Evolutionary conservation across 2,888 invertebrate species (phyloP).

Genomic region (Dryobotodes eremita): DNA sequence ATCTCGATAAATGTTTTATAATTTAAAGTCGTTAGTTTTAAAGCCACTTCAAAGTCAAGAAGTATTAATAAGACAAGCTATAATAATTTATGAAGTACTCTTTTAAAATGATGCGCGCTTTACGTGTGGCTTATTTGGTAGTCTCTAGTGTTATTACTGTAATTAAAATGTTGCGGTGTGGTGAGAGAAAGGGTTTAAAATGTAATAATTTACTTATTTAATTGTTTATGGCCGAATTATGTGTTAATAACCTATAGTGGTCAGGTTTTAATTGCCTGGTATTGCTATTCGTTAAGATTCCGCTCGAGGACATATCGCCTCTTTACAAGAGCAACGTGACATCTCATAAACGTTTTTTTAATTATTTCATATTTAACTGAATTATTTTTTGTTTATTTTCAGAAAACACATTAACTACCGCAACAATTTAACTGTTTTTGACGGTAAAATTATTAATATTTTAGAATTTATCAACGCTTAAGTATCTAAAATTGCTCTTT

Average conservation of each 20-base stretch:
- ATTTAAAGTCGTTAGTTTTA: constrained; percentile 37
- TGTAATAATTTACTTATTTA: neutral
- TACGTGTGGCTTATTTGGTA: constrained; percentile 16
- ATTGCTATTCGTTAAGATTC: constrained; percentile 1
- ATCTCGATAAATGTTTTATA: constrained; percentile 38
- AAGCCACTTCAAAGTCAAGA: neutral
- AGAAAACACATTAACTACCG: too few relatives aligned
- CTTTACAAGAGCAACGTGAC: too few relatives aligned
- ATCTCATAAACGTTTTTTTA: too few relatives aligned
- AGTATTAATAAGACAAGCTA: constrained; percentile 45
- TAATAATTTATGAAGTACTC: neutral
- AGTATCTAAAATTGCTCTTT: too few relatives aligned
- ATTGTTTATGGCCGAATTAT: neutral
- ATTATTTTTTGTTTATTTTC: too few relatives aligned
- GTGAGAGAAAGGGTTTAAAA: constrained; percentile 2
- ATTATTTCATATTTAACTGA: too few relatives aligned
- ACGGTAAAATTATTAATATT: too few relatives aligned
- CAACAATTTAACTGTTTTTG: too few relatives aligned
- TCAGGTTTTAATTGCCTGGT: neutral
- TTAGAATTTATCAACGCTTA: too few relatives aligned
- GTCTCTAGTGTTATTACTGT: constrained; percentile 4
- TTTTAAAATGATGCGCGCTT: neutral
- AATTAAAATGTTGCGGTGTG: neutral
- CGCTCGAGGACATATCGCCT: neutral
- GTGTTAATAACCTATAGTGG: neutral